Conservation (phyloP, 2,113 vertebrate species). For the Cromileptes altivelis region DNA sequence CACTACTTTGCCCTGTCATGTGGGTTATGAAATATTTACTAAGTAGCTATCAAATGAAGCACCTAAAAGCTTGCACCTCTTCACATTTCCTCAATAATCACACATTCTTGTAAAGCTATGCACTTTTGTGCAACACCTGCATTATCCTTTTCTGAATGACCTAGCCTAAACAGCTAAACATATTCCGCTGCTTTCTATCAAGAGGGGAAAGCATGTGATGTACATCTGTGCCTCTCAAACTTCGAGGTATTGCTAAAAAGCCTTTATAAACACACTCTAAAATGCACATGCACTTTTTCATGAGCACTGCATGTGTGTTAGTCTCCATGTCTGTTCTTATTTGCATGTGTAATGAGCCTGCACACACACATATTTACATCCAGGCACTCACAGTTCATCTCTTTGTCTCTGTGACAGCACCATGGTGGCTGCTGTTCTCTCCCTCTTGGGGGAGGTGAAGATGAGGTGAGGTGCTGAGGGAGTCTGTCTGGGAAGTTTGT, state of each 20-base stretch:
- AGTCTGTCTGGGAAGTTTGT: slow-evolving; percentile 29
- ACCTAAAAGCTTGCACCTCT: slow-evolving; percentile 50
- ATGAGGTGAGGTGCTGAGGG: slow-evolving; percentile 79
- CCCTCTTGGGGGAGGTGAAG: slow-evolving; percentile 83
- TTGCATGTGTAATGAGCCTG: slow-evolving; percentile 48
- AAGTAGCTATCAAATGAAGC: slow-evolving; percentile 64
- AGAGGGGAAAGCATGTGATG: background rate
- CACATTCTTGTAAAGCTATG: slow-evolving; percentile 7
- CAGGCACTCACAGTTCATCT: slow-evolving; percentile 96
- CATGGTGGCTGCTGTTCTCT: slow-evolving; percentile 90
- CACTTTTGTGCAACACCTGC: slow-evolving; percentile 22
- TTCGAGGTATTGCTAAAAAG: background rate
- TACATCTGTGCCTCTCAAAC: background rate
- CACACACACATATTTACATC: slow-evolving; percentile 37
- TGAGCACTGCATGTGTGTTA: background rate
- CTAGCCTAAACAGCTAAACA: background rate
- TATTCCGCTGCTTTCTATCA: slow-evolving; percentile 5
- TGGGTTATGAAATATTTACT: slow-evolving; percentile 84
- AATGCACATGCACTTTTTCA: background rate
- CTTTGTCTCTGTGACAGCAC: slow-evolving; percentile 99
- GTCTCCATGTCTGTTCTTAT: slow-evolving; percentile 42
- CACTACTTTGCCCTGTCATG: slow-evolving; percentile 56
- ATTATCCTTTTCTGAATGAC: slow-evolving; percentile 7
- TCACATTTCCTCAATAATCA: slow-evolving; percentile 29
- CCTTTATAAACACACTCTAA: background rate